Percentiles rank a stretch among this genome's conserved stretches.
phyloP scores from a whole-genome alignment of 2,797 vertebrate species.

The Sciaenops ocellatus region DNA sequence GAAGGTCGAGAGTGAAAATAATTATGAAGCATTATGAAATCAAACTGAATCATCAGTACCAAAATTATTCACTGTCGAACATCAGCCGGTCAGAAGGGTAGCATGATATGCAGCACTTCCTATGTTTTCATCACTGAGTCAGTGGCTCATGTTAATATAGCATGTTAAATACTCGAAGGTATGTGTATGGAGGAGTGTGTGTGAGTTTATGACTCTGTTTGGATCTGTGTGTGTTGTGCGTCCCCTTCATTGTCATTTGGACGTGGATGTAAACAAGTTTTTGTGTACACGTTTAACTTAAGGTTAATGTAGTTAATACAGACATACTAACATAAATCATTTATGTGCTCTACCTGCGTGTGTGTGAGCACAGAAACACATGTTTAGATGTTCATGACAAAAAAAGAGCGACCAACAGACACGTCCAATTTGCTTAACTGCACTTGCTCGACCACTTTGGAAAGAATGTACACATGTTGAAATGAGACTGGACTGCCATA shows the following conservation, averaged over 20 bases:
- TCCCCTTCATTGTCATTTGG: neutral
- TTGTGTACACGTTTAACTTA: neutral
- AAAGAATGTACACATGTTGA: slow-evolving; percentile 33
- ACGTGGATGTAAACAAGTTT: neutral
- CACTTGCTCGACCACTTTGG: slow-evolving; percentile 12
- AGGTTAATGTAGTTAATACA: neutral
- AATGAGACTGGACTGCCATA: neutral
- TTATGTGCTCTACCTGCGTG: neutral
- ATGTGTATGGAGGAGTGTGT: neutral
- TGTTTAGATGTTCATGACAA: neutral
- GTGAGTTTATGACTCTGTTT: neutral
- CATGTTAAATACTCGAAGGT: no score
- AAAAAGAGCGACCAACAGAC: neutral
- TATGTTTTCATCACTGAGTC: slow-evolving; percentile 22
- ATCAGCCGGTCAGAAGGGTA: neutral
- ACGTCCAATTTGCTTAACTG: neutral
- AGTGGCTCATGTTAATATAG: neutral
- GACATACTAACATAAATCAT: neutral
- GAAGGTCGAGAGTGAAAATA: neutral
- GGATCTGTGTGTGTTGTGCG: neutral
- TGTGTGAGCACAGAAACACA: neutral
- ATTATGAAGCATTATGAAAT: neutral
- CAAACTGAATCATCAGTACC: neutral
- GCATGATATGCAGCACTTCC: slow-evolving; percentile 19
- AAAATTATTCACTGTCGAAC: neutral